Percentiles rank a stretch among this genome's conserved stretches.
These are phyloP conservation scores for Mormyrus iriodes DNA, from an alignment of 2,113 vertebrate genomes.

Conservation along the genomic window DNA sequence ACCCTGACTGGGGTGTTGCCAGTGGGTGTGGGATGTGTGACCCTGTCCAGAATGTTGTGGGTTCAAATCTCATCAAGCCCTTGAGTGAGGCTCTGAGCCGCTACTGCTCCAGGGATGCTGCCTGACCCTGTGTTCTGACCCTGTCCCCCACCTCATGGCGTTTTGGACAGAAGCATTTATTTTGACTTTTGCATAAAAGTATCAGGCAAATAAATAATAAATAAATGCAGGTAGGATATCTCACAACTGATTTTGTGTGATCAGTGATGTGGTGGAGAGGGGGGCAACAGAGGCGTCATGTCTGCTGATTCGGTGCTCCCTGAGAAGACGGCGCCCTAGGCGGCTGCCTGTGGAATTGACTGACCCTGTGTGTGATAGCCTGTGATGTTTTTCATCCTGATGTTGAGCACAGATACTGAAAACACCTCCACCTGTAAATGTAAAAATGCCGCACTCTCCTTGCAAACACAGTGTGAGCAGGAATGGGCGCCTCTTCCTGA, in stretches of 20 bases:
- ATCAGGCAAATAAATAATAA: not conserved
- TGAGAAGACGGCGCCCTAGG: not conserved
- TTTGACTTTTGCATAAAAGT: not conserved
- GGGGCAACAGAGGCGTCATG: not conserved
- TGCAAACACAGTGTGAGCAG: constrained; percentile 50
- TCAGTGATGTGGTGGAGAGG: not conserved
- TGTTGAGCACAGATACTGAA: not conserved
- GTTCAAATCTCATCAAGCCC: too few relatives aligned
- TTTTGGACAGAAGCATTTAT: too few relatives aligned
- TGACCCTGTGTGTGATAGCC: not conserved
- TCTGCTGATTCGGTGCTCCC: not conserved
- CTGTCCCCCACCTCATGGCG: too few relatives aligned
- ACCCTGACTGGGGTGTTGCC: too few relatives aligned
- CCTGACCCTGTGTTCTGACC: too few relatives aligned
- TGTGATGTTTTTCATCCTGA: not conserved
- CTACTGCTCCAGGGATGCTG: too few relatives aligned
- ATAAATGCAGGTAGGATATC: not conserved
- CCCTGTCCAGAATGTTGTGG: too few relatives aligned
- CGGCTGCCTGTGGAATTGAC: not conserved
- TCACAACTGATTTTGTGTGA: not conserved
- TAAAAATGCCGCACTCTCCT: not conserved
- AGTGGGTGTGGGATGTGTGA: too few relatives aligned
- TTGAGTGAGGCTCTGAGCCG: too few relatives aligned
- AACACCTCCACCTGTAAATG: not conserved
- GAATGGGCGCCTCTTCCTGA: constrained; percentile 69